Evolutionary conservation across 1,140 invertebrate genomes (phyloP).

Genomic region (Cydia pomonella): DNA sequence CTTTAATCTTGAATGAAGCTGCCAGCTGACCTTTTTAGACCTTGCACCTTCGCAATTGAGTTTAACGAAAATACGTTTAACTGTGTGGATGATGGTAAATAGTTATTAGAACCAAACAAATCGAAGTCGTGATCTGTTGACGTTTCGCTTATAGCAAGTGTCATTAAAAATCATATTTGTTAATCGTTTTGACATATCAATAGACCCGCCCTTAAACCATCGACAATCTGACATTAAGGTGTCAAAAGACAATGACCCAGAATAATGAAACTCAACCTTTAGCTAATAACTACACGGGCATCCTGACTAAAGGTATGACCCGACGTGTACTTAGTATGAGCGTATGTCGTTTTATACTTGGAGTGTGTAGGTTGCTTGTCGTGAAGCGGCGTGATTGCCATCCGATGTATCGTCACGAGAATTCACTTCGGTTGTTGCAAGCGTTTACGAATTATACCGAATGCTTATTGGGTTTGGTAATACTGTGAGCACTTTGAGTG

Average conservation of each 20-base stretch:
- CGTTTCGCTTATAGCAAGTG: background rate
- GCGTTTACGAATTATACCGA: constrained; percentile 54
- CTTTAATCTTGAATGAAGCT: no score
- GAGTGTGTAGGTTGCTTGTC: constrained; percentile 53
- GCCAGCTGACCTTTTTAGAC: no score
- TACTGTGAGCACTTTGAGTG: background rate
- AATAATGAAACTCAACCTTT: constrained; percentile 54
- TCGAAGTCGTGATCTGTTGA: background rate
- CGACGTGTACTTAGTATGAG: background rate
- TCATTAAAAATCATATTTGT: constrained; percentile 3
- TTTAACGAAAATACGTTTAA: no score
- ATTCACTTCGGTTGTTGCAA: constrained; percentile 52
- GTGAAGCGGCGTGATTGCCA: constrained; percentile 70
- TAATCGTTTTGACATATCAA: constrained; percentile 15
- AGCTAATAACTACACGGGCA: constrained; percentile 50
- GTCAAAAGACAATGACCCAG: constrained; percentile 39
- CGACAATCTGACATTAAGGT: constrained; percentile 24
- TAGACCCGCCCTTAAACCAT: constrained; percentile 9
- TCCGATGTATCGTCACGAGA: constrained; percentile 65
- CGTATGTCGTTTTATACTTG: background rate
- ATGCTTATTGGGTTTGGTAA: constrained; percentile 41
- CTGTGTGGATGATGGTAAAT: background rate
- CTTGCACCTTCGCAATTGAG: no score
- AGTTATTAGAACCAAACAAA: background rate
- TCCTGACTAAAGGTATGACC: background rate